A percentile compares a stretch with the other conserved stretches of the same genome.
phyloP scores from a whole-genome alignment of 1,140 invertebrate genomes.

The Hetaerina americana region DNA sequence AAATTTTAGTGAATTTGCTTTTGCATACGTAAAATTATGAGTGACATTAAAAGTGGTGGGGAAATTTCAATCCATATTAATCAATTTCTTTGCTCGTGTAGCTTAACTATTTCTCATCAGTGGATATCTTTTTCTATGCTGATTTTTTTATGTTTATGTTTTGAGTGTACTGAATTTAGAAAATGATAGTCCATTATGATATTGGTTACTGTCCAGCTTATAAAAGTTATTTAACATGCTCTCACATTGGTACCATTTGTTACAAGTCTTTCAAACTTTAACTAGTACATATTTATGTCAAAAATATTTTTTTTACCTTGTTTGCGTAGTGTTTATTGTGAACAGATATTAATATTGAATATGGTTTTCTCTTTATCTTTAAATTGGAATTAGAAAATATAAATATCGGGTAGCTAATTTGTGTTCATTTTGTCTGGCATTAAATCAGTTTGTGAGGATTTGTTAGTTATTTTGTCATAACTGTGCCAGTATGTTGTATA shows the following conservation, averaged over 20 bases:
- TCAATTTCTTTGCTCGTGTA: too few species aligned
- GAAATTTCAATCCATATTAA: too few species aligned
- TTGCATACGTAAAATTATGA: too few species aligned
- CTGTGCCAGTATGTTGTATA: not conserved
- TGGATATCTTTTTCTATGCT: too few species aligned
- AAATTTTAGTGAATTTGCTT: too few species aligned
- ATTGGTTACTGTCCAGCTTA: too few species aligned
- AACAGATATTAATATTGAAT: not conserved
- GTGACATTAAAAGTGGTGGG: too few species aligned
- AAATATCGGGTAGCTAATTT: not conserved
- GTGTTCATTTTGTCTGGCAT: not conserved
- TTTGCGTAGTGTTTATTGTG: not conserved
- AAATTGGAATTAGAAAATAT: not conserved
- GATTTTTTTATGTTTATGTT: too few species aligned
- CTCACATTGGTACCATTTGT: not conserved
- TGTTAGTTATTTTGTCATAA: not conserved
- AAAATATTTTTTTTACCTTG: not conserved
- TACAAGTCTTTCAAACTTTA: not conserved
- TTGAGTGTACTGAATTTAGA: too few species aligned
- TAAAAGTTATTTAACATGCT: not conserved
- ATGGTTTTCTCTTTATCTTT: not conserved
- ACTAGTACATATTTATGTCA: not conserved
- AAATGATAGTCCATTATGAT: too few species aligned
- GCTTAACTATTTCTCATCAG: too few species aligned
- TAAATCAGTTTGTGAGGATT: not conserved